These are phyloP conservation scores for Megamerina dolium DNA, from an alignment of 2,888 invertebrate species.

Conservation along the genomic window DNA sequence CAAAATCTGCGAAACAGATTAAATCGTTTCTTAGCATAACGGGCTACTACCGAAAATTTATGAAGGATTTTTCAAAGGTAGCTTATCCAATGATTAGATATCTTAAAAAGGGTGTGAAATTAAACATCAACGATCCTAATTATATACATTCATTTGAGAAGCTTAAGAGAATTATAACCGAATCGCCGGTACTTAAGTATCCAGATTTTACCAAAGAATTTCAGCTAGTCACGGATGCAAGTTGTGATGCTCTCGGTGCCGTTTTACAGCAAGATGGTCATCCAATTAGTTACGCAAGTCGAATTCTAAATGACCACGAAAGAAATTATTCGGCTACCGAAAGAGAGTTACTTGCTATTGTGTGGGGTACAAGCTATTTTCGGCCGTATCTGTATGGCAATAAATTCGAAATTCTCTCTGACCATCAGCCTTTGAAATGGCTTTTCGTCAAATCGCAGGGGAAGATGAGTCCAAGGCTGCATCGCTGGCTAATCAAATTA, in stretches of 20 bases:
- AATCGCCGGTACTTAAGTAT: conserved; percentile 11
- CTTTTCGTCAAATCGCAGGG: conserved; percentile 1
- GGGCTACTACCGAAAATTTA: conserved; percentile 15
- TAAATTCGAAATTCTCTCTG: conserved; percentile 18
- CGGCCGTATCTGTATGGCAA: conserved; percentile 14
- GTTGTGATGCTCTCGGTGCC: conserved; percentile 19
- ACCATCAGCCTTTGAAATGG: conserved; percentile 15
- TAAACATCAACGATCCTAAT: conserved; percentile 17
- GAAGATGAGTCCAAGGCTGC: conserved; percentile 6
- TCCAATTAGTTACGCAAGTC: conserved; percentile 18
- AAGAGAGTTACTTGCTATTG: conserved; percentile 19
- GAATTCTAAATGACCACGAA: conserved; percentile 19
- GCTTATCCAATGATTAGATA: conserved; percentile 7
- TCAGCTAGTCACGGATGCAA: conserved; percentile 16
- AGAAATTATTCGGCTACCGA: conserved; percentile 20
- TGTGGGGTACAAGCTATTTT: conserved; percentile 15
- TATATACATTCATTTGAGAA: conserved; percentile 14
- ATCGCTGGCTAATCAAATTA: conserved; percentile 8
- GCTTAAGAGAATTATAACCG: conserved; percentile 13
- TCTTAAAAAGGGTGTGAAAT: conserved; percentile 3
- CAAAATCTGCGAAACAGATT: conserved; percentile 13
- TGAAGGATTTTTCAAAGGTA: conserved; percentile 16
- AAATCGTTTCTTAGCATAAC: conserved; percentile 16
- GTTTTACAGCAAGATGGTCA: conserved; percentile 20
- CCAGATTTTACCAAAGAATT: conserved; percentile 4